Evolutionary conservation across 2,113 vertebrate species (phyloP), one percentile per base, ranked within the genome.

Genomic region (Chunga burmeisteri): DNA sequence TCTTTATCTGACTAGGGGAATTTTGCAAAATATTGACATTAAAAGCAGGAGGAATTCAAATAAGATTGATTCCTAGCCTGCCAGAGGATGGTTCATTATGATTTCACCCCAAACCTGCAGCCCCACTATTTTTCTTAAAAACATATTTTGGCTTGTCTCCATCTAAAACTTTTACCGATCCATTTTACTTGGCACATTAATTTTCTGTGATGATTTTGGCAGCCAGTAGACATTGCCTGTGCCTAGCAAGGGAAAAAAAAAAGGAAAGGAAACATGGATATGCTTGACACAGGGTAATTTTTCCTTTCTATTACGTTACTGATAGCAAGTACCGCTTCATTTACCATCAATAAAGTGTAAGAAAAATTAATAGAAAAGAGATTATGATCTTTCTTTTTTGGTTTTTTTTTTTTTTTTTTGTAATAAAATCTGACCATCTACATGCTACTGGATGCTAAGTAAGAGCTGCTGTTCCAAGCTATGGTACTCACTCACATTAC

Each of bases 61-160:
- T 81, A 78, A 83, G 47, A 84, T 83, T 96, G 77, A 95, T 65
- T 92, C 14, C 36, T 70, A 59, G 47, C 6, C 38, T 88, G 49
- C 70, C 80, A 84, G 62, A 68, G 36, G 62, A 91, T 86, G 26
- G 13, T 59, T 93, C 59, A 95, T 96, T 84, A 88, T 81, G 36
- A 86, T 90, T 93, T 94, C 63, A 94, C 55, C 53, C 66, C 62
- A 93, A 96, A 91, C 16, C 29, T 95, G 50, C 36, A 86, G n/a
- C 6, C 40, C 11, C 14, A 29, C 16, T 92, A 72, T 93, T 97
- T 97, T 81, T 75, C 86, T 93, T 91, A 59, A 84, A 95, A 94
- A 83, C 49, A 52, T 71, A 55, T 81, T 94, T 96, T 97, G 95
- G 87, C 88, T 94, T 94, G 16, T 83, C 40, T 88, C 95, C 95